These are phyloP conservation scores for Calameuta idolon DNA, from an alignment of 2,888 invertebrate species.

Conservation along the genomic window DNA sequence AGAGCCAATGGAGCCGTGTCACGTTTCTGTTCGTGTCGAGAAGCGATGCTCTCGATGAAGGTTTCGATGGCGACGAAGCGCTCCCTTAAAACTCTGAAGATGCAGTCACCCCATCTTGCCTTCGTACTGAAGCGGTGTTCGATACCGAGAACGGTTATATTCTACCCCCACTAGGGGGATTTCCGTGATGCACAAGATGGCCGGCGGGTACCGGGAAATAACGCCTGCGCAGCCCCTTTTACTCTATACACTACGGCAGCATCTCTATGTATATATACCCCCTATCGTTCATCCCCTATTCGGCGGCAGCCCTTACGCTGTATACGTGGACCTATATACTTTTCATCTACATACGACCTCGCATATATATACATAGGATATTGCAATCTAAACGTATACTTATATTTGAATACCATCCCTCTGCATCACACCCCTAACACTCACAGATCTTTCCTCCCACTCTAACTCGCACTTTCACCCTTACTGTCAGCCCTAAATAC, in stretches of 20 bases:
- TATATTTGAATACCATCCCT: slow-evolving; percentile 4
- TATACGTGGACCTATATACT: neutral
- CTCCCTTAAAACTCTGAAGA: slow-evolving; percentile 7
- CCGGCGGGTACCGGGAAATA: slow-evolving; percentile 53
- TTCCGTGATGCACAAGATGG: slow-evolving; percentile 50
- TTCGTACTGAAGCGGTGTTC: slow-evolving; percentile 60
- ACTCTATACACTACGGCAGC: slow-evolving; percentile 22
- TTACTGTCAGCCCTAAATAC: slow-evolving; percentile 11
- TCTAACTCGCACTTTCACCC: slow-evolving; percentile 20
- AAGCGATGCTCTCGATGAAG: neutral
- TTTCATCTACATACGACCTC: neutral
- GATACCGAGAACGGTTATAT: slow-evolving; percentile 63
- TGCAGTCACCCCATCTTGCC: slow-evolving; percentile 48
- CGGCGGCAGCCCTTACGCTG: slow-evolving; percentile 24
- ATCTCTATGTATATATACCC: slow-evolving; percentile 13
- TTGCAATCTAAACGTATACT: neutral
- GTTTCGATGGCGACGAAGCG: slow-evolving; percentile 4
- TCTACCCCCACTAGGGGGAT: slow-evolving; percentile 46
- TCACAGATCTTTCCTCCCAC: slow-evolving; percentile 34
- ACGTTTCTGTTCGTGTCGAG: slow-evolving; percentile 3
- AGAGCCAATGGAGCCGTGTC: neutral
- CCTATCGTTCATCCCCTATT: slow-evolving; percentile 13
- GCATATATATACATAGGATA: neutral
- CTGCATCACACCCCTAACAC: slow-evolving; percentile 24
- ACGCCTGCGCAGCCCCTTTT: slow-evolving; percentile 52